phyloP scores from a whole-genome alignment of 2,888 invertebrate species.

The Eupeodes luniger region DNA sequence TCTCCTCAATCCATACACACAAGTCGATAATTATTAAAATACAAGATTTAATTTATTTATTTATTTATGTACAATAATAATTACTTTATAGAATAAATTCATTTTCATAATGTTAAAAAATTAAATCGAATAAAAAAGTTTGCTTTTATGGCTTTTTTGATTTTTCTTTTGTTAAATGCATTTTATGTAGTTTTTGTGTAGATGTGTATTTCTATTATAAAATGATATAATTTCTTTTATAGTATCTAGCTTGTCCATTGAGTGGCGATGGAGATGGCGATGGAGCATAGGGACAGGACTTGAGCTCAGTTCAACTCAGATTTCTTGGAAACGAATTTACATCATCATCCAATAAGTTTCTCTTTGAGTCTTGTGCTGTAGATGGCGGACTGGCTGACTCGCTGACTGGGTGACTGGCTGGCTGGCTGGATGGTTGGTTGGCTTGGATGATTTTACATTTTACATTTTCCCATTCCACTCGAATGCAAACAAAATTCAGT shows the following conservation, averaged over 20 bases:
- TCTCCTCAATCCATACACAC: constrained; percentile 10
- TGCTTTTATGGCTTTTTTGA: background rate
- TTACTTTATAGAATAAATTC: constrained; percentile 6
- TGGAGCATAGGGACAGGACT: too few relatives aligned
- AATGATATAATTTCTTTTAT: constrained; percentile 31
- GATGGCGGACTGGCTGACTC: background rate
- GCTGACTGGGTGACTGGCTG: too few relatives aligned
- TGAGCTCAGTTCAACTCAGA: background rate
- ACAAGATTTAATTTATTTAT: background rate
- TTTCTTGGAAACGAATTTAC: constrained; percentile 10
- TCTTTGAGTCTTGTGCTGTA: background rate
- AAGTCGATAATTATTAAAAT: constrained; percentile 2
- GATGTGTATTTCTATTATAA: constrained; percentile 29
- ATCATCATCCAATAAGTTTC: constrained; percentile 5
- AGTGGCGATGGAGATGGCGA: background rate
- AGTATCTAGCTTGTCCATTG: constrained; percentile 18
- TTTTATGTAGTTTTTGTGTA: constrained; percentile 11
- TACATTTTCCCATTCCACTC: constrained; percentile 31
- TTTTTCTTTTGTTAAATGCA: constrained; percentile 5
- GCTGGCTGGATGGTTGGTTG: background rate
- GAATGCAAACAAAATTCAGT: constrained; percentile 65
- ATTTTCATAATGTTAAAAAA: constrained; percentile 16
- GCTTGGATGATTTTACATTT: constrained; percentile 6
- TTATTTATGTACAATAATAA: constrained; percentile 3
- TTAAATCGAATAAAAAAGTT: constrained; percentile 16